Conservation (phyloP, 2,888 invertebrate genomes). For the Tetrapedia diversipes region DNA sequence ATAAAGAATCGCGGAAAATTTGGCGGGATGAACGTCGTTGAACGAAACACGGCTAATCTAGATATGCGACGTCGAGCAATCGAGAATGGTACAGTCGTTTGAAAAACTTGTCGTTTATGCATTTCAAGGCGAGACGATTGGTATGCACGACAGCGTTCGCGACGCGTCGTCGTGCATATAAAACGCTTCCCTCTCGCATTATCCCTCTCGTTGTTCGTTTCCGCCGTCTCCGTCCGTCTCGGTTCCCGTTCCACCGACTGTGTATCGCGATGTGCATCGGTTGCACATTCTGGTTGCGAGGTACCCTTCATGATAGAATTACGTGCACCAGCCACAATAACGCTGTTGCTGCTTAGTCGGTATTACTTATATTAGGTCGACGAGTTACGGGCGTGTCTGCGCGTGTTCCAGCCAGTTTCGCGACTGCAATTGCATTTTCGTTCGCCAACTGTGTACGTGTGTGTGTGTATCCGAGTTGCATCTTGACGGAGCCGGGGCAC, state of each 20-base stretch:
- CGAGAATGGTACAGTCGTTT: constrained; percentile 8
- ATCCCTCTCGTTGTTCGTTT: constrained; percentile 50
- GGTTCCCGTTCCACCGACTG: not conserved
- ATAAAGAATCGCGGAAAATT: constrained; percentile 11
- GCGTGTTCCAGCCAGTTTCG: not conserved
- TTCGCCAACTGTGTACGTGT: no score
- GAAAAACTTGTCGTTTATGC: constrained; percentile 49
- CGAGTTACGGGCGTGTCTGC: constrained; percentile 6
- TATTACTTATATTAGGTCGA: constrained; percentile 47
- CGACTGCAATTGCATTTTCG: constrained; percentile 47
- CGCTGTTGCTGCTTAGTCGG: constrained; percentile 47
- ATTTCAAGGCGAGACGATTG: constrained; percentile 46
- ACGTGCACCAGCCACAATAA: constrained; percentile 53
- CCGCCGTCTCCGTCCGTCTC: constrained; percentile 6
- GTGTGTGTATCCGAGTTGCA: not conserved
- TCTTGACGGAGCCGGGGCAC: not conserved
- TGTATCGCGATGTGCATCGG: constrained; percentile 37
- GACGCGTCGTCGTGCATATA: constrained; percentile 54
- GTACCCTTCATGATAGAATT: constrained; percentile 47
- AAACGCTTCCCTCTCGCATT: constrained; percentile 45
- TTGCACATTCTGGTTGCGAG: constrained; percentile 47
- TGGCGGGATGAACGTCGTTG: not conserved
- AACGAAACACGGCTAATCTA: not conserved
- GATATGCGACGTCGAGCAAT: no score
- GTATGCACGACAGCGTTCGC: constrained; percentile 51